These are phyloP conservation scores for Rhodeus uyekii DNA, from an alignment of 2,797 vertebrate species.

Conservation along the genomic window DNA sequence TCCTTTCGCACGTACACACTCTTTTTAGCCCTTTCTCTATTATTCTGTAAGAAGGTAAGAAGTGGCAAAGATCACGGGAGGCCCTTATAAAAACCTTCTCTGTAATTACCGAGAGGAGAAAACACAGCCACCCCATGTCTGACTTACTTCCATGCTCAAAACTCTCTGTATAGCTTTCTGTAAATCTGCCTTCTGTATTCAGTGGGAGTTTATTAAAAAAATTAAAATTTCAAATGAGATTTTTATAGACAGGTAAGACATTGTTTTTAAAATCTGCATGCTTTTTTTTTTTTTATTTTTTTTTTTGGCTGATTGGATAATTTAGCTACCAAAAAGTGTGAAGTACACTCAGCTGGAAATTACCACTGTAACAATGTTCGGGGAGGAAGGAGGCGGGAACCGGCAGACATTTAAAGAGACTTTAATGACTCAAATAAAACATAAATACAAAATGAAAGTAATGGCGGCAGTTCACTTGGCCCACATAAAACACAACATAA, in stretches of 20 bases:
- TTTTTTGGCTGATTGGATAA: no score
- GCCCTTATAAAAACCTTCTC: neutral
- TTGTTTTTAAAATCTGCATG: no score
- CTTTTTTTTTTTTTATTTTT: no score
- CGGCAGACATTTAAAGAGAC: no score
- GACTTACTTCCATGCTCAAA: conserved; percentile 3
- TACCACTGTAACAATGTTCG: no score
- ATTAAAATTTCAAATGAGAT: neutral
- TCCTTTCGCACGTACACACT: conserved; percentile 37
- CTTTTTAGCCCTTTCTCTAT: conserved; percentile 8
- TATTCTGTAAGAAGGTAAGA: conserved; percentile 7
- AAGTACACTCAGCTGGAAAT: no score
- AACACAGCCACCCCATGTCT: neutral
- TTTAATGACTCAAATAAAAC: no score
- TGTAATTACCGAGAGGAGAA: neutral
- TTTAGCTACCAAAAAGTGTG: neutral
- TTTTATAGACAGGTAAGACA: neutral
- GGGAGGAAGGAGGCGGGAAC: no score
- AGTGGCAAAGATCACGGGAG: neutral
- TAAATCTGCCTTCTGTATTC: neutral
- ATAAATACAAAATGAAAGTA: no score
- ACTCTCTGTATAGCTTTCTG: neutral
- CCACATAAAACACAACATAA: no score
- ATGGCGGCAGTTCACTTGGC: no score
- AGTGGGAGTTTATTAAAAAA: neutral